Evolutionary conservation across 2,888 invertebrate genomes (phyloP).

Genomic region (Caradrina kadenii): DNA sequence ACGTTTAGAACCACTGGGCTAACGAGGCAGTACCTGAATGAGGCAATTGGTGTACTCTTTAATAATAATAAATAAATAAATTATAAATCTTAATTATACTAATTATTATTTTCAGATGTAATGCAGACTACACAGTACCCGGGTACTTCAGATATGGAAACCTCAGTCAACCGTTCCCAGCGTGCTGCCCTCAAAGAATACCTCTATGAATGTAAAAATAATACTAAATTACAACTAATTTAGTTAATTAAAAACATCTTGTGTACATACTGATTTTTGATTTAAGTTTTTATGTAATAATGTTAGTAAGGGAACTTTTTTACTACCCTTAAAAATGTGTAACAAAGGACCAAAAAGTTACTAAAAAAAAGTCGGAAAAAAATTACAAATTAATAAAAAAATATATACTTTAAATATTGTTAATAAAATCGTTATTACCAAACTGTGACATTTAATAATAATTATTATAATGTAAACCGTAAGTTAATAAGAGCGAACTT

Average conservation of each 20-base stretch:
- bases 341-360: not conserved
- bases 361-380: not conserved
- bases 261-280: slow-evolving; percentile 38
- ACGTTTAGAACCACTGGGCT: too few species aligned
- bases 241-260: not conserved
- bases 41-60: too few species aligned
- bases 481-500: not conserved
- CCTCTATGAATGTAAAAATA: slow-evolving; percentile 3
- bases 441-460: not conserved
- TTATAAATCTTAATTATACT: too few species aligned
- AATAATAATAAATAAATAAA: too few species aligned
- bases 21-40: too few species aligned
- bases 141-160: slow-evolving; percentile 84
- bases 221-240: not conserved
- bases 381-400: too few species aligned
- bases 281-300: not conserved
- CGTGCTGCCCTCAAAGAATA: slow-evolving; percentile 82
- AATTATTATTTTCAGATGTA: slow-evolving; percentile 83
- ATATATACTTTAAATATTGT: not conserved
- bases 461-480: too few species aligned
- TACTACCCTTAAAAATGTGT: not conserved
- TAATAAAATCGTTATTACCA: not conserved
- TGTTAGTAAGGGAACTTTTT: not conserved
- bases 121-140: slow-evolving; percentile 66
- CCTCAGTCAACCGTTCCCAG: slow-evolving; percentile 75